Conservation (phyloP, 2,888 invertebrate genomes). For the Cryptocephalus moraei region DNA sequence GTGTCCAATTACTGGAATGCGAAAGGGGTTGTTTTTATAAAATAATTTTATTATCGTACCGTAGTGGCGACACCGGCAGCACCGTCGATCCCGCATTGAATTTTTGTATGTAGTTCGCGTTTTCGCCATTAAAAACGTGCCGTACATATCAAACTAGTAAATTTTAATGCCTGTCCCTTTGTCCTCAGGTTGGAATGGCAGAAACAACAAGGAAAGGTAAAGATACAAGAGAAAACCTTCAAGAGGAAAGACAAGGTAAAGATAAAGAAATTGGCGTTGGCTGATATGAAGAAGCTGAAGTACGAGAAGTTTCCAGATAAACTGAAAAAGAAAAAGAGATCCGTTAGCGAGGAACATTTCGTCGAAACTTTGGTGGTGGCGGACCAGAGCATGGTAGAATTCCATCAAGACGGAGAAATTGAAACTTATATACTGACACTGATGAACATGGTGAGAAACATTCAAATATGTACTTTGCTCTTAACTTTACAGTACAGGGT, state of each 20-base stretch:
- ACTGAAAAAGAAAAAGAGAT: slow-evolving; percentile 37
- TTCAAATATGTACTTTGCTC: too few relatives aligned
- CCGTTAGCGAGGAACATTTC: slow-evolving; percentile 64
- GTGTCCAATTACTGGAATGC: too few relatives aligned
- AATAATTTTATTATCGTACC: too few relatives aligned
- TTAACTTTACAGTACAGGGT: too few relatives aligned
- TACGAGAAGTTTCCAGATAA: slow-evolving; percentile 27
- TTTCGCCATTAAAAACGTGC: too few relatives aligned
- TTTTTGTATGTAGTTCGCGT: too few relatives aligned
- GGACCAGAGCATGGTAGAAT: slow-evolving; percentile 77
- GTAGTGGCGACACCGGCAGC: too few relatives aligned
- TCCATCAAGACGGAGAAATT: slow-evolving; percentile 70
- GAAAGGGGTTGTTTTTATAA: too few relatives aligned
- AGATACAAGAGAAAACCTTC: slow-evolving; percentile 38
- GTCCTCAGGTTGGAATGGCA: slow-evolving; percentile 49
- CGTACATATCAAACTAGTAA: too few relatives aligned
- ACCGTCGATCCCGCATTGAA: too few relatives aligned
- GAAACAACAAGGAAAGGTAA: slow-evolving; percentile 39
- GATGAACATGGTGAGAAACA: slow-evolving; percentile 75
- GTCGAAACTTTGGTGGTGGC: slow-evolving; percentile 84
- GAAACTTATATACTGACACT: slow-evolving; percentile 81
- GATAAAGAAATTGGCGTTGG: slow-evolving; percentile 31
- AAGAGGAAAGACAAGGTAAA: slow-evolving; percentile 25
- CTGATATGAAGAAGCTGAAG: slow-evolving; percentile 34
- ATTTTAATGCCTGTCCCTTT: not conserved